Evolutionary conservation across 35 echinoderm and acorn worm genomes (phyloP).

Genomic region (Anneissia japonica): DNA sequence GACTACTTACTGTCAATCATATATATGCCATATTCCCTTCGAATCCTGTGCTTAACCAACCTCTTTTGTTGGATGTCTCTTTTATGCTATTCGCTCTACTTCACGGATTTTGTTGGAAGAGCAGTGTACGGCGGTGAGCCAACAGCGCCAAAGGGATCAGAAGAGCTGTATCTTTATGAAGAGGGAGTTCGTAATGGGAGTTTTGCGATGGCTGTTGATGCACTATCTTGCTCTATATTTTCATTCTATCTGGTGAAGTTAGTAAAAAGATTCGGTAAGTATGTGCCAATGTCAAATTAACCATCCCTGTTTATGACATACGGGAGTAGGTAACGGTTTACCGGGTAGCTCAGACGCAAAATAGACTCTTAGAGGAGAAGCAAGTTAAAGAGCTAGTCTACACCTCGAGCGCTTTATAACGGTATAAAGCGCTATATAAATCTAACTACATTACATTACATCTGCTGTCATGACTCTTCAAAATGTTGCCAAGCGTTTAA

Average conservation of each 20-base stretch:
- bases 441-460: too few relatives aligned
- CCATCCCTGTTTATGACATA: too few relatives aligned
- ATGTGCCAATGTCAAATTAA: not conserved
- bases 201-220: conserved; percentile 89
- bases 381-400: too few relatives aligned
- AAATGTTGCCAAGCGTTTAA: too few relatives aligned
- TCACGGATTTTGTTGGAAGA: conserved; percentile 93
- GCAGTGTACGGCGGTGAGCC: conserved; percentile 85
- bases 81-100: conserved; percentile 91
- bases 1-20: conserved; percentile 83
- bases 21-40: conserved; percentile 72
- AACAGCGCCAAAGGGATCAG: conserved; percentile 42
- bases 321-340: too few relatives aligned
- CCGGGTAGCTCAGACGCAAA: too few relatives aligned
- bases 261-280: conserved; percentile 85
- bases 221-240: conserved; percentile 77
- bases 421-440: too few relatives aligned
- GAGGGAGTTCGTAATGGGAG: conserved; percentile 84
- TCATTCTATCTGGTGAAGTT: conserved; percentile 62
- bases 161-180: conserved; percentile 50
- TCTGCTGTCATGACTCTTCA: too few relatives aligned
- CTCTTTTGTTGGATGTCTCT: conserved; percentile 98
- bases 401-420: too few relatives aligned
- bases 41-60: conserved; percentile 88
- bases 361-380: too few relatives aligned